phyloP scores from a whole-genome alignment of 2,113 vertebrate species.

The Mixornis gularis region DNA sequence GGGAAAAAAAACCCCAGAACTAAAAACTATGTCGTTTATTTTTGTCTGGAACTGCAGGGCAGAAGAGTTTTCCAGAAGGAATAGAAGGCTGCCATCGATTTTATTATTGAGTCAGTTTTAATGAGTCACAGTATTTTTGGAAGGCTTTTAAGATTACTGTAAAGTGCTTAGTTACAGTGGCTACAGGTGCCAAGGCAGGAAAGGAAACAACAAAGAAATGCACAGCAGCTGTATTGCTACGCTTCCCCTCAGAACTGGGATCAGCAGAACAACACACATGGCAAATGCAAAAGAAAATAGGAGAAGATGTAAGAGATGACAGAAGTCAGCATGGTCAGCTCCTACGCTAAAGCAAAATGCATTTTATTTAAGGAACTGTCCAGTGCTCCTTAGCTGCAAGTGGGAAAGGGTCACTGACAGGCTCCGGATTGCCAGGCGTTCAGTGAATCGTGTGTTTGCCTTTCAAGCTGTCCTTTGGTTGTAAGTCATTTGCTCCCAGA shows the following conservation, averaged over 20 bases:
- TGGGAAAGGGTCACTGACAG: background rate
- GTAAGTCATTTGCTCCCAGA: conserved; percentile 27
- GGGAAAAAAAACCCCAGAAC: background rate
- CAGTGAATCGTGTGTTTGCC: background rate
- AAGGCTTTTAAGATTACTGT: conserved; percentile 65
- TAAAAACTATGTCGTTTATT: conserved; percentile 30
- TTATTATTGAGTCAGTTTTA: conserved; percentile 67
- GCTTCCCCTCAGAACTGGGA: conserved; percentile 51
- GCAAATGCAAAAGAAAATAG: conserved; percentile 38
- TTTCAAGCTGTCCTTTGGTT: conserved; percentile 49
- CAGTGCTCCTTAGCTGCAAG: background rate
- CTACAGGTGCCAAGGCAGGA: conserved; percentile 64
- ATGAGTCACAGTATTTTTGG: conserved; percentile 67
- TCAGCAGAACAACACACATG: conserved; percentile 47
- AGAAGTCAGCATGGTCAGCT: conserved; percentile 55
- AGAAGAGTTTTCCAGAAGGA: conserved; percentile 55
- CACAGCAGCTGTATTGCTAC: conserved; percentile 53
- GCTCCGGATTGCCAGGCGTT: background rate
- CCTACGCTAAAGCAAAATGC: background rate
- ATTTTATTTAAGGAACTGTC: conserved; percentile 26
- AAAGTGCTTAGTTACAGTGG: conserved; percentile 67
- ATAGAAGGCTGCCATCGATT: conserved; percentile 54
- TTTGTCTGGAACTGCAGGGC: conserved; percentile 51
- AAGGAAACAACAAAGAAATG: conserved; percentile 57
- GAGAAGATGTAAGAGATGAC: conserved; percentile 53